These are phyloP conservation scores for Cebidichthys violaceus DNA, from an alignment of 2,113 vertebrate genomes.

Conservation along the genomic window DNA sequence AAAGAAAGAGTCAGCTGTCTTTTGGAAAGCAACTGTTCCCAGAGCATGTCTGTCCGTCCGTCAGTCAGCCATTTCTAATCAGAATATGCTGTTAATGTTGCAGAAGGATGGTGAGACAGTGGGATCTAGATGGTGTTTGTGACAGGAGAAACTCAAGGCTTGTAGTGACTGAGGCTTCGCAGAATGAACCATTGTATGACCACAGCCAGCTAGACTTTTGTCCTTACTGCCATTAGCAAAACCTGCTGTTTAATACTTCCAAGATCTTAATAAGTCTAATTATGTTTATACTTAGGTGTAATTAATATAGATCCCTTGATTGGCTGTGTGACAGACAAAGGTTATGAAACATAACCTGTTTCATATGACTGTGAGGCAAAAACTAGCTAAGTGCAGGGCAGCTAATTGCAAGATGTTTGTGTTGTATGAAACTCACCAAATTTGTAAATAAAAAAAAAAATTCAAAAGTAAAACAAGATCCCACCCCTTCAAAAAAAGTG, in stretches of 20 bases:
- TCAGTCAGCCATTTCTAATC: slow-evolving; percentile 74
- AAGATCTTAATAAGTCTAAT: slow-evolving; percentile 10
- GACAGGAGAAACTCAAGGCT: slow-evolving; percentile 8
- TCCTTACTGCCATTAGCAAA: slow-evolving; percentile 6
- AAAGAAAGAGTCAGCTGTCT: slow-evolving; percentile 75
- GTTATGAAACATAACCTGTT: slow-evolving; percentile 3
- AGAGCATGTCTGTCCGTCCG: slow-evolving; percentile 52
- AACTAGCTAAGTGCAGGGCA: background rate
- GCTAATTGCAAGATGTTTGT: slow-evolving; percentile 35
- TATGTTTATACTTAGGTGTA: slow-evolving; percentile 1
- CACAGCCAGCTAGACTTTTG: slow-evolving; percentile 41
- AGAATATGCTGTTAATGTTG: slow-evolving; percentile 69
- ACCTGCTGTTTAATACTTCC: slow-evolving; percentile 24
- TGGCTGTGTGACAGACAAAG: slow-evolving; percentile 1
- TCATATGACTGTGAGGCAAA: slow-evolving; percentile 18
- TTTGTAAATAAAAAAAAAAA: slow-evolving; percentile 39
- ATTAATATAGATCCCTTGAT: background rate
- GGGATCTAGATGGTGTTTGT: slow-evolving; percentile 24
- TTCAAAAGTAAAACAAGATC: slow-evolving; percentile 38
- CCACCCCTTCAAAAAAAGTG: slow-evolving; percentile 45
- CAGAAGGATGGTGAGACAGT: slow-evolving; percentile 30
- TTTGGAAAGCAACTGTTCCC: slow-evolving; percentile 77
- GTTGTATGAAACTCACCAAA: slow-evolving; percentile 35
- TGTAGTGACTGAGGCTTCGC: background rate
- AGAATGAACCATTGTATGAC: slow-evolving; percentile 26